A percentile compares a stretch with the other conserved stretches of the same genome.
These are phyloP conservation scores for Margarornis squamiger DNA, from an alignment of 2,797 vertebrate species.

Conservation along the genomic window DNA sequence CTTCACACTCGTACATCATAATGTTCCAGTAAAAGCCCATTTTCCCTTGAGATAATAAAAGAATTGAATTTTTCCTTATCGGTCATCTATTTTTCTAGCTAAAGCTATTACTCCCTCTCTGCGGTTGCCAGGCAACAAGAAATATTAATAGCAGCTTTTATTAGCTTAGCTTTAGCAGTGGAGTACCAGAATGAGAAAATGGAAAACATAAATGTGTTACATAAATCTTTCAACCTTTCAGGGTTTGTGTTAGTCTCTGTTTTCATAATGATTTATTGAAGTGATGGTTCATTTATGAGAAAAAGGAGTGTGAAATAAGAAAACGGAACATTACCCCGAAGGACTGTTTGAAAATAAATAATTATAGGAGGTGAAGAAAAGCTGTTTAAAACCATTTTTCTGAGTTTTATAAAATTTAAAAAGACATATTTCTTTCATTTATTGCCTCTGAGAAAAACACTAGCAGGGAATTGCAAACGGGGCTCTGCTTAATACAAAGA, in stretches of 20 bases:
- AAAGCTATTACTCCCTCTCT: slow-evolving; percentile 99
- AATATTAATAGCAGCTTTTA: slow-evolving; percentile 99
- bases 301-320: slow-evolving; percentile 95
- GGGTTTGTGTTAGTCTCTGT: slow-evolving; percentile 96
- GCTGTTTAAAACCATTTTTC: slow-evolving; percentile 88
- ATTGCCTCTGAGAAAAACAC: slow-evolving; percentile 72
- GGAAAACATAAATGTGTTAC: slow-evolving; percentile 99
- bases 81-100: slow-evolving; percentile 99
- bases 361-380: slow-evolving; percentile 95
- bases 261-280: slow-evolving; percentile 99
- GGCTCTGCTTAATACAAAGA: slow-evolving; percentile 53
- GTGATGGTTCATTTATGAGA: slow-evolving; percentile 99
- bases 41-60: slow-evolving; percentile 99
- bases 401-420: slow-evolving; percentile 84
- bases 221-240: slow-evolving; percentile 99
- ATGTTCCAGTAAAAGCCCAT: slow-evolving; percentile 98
- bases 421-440: slow-evolving; percentile 80
- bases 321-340: slow-evolving; percentile 98
- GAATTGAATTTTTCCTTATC: slow-evolving; percentile 99
- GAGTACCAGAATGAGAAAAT: slow-evolving; percentile 99
- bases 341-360: slow-evolving; percentile 99
- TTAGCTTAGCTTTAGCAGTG: slow-evolving; percentile 99
- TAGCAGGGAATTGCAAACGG: slow-evolving; percentile 44
- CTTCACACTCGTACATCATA: slow-evolving; percentile 96
- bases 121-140: slow-evolving; percentile 98